phyloP scores from a whole-genome alignment of 2,113 vertebrate species.

The Thermophis baileyi region DNA sequence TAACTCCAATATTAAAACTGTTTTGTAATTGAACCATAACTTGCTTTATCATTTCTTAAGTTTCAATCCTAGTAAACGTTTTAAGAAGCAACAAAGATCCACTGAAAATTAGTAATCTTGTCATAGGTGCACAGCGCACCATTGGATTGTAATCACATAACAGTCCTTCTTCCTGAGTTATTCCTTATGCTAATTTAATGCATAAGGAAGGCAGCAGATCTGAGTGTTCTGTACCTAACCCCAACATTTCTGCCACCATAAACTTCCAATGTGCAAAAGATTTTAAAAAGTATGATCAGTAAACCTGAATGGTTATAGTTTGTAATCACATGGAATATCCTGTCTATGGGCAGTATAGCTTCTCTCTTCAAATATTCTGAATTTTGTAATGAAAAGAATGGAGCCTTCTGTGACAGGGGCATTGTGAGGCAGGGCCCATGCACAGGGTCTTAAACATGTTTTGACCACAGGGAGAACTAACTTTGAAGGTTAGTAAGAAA shows the following conservation, averaged over 20 bases:
- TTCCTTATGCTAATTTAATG: neutral
- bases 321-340: neutral
- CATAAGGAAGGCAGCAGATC: neutral
- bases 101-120: neutral
- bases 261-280: neutral
- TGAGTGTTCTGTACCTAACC: neutral
- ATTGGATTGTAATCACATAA: neutral
- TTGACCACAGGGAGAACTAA: neutral
- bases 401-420: neutral
- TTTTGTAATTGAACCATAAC: neutral
- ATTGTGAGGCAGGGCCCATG: neutral
- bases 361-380: neutral
- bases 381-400: neutral
- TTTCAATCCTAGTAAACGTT: neutral
- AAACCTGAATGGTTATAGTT: neutral
- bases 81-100: neutral
- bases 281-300: neutral
- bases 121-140: neutral
- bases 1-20: neutral
- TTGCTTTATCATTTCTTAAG: neutral
- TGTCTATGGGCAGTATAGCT: neutral
- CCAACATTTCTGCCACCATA: neutral
- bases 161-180: neutral
- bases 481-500: neutral
- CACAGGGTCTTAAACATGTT: neutral